A percentile compares a stretch with the other conserved stretches of the same genome.
Evolutionary conservation across 2,888 invertebrate genomes (phyloP).

Genomic region (Drosophila affinis): DNA sequence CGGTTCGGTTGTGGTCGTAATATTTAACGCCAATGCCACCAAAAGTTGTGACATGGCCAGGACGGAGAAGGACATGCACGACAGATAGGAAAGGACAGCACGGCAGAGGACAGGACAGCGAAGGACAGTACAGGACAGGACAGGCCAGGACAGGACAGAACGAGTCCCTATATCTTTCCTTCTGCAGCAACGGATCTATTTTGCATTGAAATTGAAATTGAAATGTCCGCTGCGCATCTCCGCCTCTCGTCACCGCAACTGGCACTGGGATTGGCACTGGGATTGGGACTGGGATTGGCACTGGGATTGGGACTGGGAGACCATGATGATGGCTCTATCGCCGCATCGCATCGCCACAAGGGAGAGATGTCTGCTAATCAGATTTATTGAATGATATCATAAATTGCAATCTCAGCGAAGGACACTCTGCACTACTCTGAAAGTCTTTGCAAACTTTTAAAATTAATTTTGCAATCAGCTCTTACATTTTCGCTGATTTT

Average conservation of each 20-base stretch:
- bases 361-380: background rate
- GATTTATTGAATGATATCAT: background rate
- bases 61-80: background rate
- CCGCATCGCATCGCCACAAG: background rate
- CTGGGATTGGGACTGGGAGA: background rate
- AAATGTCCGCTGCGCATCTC: slow-evolving; percentile 57
- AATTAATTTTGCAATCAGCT: too few relatives aligned
- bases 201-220: slow-evolving; percentile 75
- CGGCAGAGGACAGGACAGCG: too few relatives aligned
- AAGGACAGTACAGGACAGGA: background rate
- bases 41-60: background rate
- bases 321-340: background rate
- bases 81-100: background rate
- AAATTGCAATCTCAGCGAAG: background rate
- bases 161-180: background rate
- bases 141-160: background rate
- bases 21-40: slow-evolving; percentile 59
- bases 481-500: too few relatives aligned
- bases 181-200: slow-evolving; percentile 49
- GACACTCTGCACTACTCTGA: too few relatives aligned
- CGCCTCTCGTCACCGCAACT: slow-evolving; percentile 25
- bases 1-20: slow-evolving; percentile 43
- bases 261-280: background rate
- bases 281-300: too few relatives aligned
- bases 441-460: background rate